Evolutionary conservation across 2,797 vertebrate genomes (phyloP), one percentile per base, ranked within the genome.

Genomic region (Rhynchonycteris naso): DNA sequence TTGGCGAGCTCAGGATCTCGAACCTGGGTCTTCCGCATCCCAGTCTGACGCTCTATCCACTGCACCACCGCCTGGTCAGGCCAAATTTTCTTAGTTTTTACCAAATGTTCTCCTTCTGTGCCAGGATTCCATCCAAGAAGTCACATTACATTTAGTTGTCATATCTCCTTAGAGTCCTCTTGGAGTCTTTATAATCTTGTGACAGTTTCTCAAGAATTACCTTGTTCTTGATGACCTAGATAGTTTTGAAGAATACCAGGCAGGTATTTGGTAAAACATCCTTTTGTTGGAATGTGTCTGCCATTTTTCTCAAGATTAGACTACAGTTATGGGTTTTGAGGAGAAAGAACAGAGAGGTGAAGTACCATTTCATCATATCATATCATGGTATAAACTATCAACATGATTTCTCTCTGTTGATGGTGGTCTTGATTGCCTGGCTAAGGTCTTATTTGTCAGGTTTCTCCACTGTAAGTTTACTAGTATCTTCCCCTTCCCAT

Each of bases 41-140:
- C n/a, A n/a, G n/a, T n/a, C n/a, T n/a, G n/a, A n/a, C n/a, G n/a
- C n/a, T n/a, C n/a, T n/a, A n/a, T n/a, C n/a, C n/a, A n/a, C n/a
- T n/a, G n/a, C n/a, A n/a, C n/a, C n/a, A n/a, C n/a, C n/a, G n/a
- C n/a, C n/a, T n/a, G n/a, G n/a, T n/a, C n/a, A n/a, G n/a, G n/a
- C n/a, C n/a, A n/a, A n/a, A 87, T 69, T 81, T 66, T 24, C 66
- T 88, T 61, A 47, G 28, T 43, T 92, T 94, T 92, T 28, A 71
- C 54, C 50, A 90, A 84, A 54, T 22, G 15, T 35, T 38, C 22
- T 90, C 88, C 54, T 38, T 43, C 59, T 89, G 5, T 65, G 47
- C 19, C 19, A 56, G 56, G 14, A 66, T 66, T 21, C 26, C 61
- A 72, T 5, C 9, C 18, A 63, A 14, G 38, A 90, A 76, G 56